These are phyloP conservation scores for Ostrea edulis DNA, from an alignment of 1,140 invertebrate species.

Conservation along the genomic window DNA sequence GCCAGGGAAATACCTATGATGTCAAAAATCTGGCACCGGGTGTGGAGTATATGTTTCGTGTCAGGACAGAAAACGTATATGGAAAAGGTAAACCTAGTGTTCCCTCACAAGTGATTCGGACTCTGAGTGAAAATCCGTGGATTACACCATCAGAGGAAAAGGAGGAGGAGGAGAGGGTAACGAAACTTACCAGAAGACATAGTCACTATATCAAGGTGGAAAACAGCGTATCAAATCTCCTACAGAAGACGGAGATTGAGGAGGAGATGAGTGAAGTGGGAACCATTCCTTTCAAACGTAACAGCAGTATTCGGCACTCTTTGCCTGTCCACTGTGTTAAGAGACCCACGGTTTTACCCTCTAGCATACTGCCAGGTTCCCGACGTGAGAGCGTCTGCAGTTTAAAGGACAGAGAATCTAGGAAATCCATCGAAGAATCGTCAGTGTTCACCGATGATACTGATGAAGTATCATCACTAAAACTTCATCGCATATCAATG, in stretches of 20 bases:
- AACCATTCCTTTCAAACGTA: slow-evolving; percentile 62
- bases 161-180: slow-evolving; percentile 56
- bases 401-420: slow-evolving; percentile 58
- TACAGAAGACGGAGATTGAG: slow-evolving; percentile 61
- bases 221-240: slow-evolving; percentile 64
- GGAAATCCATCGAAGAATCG: slow-evolving; percentile 61
- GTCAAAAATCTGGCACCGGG: slow-evolving; percentile 93
- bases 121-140: slow-evolving; percentile 55
- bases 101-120: slow-evolving; percentile 62
- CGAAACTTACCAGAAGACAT: slow-evolving; percentile 62
- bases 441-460: slow-evolving; percentile 55
- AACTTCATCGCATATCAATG: slow-evolving; percentile 60
- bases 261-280: slow-evolving; percentile 52
- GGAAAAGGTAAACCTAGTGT: slow-evolving; percentile 93
- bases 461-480: slow-evolving; percentile 60
- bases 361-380: slow-evolving; percentile 68
- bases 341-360: slow-evolving; percentile 52
- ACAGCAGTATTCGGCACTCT: slow-evolving; percentile 59
- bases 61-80: slow-evolving; percentile 97
- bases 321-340: slow-evolving; percentile 52
- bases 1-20: slow-evolving; percentile 92
- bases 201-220: slow-evolving; percentile 71
- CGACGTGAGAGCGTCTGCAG: slow-evolving; percentile 59
- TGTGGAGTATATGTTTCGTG: slow-evolving; percentile 95
- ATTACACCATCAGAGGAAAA: slow-evolving; percentile 41